Evolutionary conservation across 1,140 invertebrate species (phyloP).

Genomic region (Episyrphus balteatus): DNA sequence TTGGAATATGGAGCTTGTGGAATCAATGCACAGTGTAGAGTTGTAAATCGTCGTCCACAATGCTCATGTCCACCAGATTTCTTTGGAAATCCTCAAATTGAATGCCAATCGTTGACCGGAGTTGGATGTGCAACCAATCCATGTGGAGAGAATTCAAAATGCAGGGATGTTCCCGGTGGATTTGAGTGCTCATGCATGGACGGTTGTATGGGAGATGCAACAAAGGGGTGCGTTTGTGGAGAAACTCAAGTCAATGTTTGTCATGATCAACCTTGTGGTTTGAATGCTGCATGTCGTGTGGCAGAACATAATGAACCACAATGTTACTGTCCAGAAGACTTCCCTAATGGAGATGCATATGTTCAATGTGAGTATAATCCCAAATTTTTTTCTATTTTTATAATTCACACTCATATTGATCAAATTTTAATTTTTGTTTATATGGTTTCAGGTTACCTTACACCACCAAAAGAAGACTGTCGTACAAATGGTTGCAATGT

Average conservation of each 20-base stretch:
- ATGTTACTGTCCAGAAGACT: constrained; percentile 73
- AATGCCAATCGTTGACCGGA: constrained; percentile 53
- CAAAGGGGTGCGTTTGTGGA: constrained; percentile 65
- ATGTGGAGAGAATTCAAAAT: constrained; percentile 74
- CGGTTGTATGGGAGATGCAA: constrained; percentile 71
- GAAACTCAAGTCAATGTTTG: constrained; percentile 51
- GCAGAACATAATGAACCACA: constrained; percentile 51
- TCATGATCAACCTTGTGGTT: constrained; percentile 61
- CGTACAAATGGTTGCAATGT: constrained; percentile 69
- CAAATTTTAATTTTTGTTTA: neutral
- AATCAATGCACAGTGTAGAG: constrained; percentile 74
- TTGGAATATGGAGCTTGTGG: constrained; percentile 64
- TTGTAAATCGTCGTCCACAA: constrained; percentile 58
- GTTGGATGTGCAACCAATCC: constrained; percentile 61
- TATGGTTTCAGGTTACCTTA: constrained; percentile 19
- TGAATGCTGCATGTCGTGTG: constrained; percentile 67
- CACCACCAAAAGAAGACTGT: constrained; percentile 57
- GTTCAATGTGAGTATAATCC: constrained; percentile 60
- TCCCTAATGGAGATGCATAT: constrained; percentile 71
- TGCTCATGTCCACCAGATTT: constrained; percentile 79
- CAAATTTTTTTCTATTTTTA: neutral
- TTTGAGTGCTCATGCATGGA: constrained; percentile 68
- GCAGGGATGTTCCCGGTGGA: constrained; percentile 57
- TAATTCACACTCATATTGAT: neutral
- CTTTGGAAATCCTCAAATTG: constrained; percentile 66